Conservation (phyloP, 2,888 invertebrate genomes). For the Deilephila elpenor region DNA sequence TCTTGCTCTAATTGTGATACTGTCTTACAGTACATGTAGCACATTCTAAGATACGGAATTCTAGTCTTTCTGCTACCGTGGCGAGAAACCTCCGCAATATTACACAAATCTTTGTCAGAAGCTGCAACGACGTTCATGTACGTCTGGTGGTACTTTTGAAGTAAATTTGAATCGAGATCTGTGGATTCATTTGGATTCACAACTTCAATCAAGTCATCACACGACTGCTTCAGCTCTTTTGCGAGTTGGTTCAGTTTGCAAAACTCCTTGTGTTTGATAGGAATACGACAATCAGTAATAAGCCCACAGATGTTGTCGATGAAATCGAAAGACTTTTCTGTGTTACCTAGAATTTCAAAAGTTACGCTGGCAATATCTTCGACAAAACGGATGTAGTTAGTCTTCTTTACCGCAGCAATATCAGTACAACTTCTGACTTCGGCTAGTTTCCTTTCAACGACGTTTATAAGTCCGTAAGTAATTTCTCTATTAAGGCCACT, state of each 20-base stretch:
- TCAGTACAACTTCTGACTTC: conserved; percentile 76
- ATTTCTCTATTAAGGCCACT: conserved; percentile 81
- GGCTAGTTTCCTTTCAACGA: conserved; percentile 79
- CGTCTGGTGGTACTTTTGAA: conserved; percentile 78
- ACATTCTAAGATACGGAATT: conserved; percentile 80
- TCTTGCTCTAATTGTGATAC: conserved; percentile 80
- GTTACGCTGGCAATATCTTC: conserved; percentile 80
- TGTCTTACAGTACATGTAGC: conserved; percentile 85
- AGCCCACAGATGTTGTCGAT: conserved; percentile 75
- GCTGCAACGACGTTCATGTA: conserved; percentile 80
- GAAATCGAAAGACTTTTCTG: conserved; percentile 75
- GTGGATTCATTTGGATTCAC: conserved; percentile 56
- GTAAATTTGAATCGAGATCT: conserved; percentile 62
- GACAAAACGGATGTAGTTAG: conserved; percentile 77
- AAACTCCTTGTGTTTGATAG: conserved; percentile 79
- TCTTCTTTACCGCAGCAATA: conserved; percentile 74
- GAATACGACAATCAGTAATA: conserved; percentile 76
- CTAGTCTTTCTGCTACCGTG: conserved; percentile 70
- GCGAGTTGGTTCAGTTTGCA: conserved; percentile 77
- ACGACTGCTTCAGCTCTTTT: conserved; percentile 76
- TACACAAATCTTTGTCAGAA: conserved; percentile 77
- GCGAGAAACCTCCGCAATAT: conserved; percentile 69
- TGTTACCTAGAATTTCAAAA: conserved; percentile 79
- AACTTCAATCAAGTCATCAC: conserved; percentile 75
- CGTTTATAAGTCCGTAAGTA: conserved; percentile 79